Evolutionary conservation across 2,113 vertebrate genomes (phyloP), one percentile per base, ranked within the genome.

Genomic region (Galbula dea): DNA sequence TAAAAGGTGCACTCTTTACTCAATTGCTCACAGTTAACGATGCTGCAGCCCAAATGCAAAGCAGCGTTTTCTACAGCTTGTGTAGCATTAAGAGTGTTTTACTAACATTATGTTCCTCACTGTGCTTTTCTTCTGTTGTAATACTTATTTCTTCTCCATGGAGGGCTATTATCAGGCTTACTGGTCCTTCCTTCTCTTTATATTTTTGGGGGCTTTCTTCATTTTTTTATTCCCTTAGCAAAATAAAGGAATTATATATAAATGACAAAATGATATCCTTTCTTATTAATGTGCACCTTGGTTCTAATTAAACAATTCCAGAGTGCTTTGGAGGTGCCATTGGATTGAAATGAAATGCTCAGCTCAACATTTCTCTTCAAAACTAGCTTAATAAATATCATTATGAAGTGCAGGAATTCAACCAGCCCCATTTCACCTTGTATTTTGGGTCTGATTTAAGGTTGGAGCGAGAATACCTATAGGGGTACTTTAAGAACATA

Each of bases 211-310:
- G 59, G 30, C 21, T 96, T 97, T 88, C 86, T 94, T 94, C 88
- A 89, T 74, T 92, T 92, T 76, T 82, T 89, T 71, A 71, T 85
- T 94, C 76, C 59, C n/a, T 71, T 71, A 94, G 95, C 95, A 96
- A 96, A 98, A 97, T 97, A 91, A 96, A 93, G 91, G 73, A 97
- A 97, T 96, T 95, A 97, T 84, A 78, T 94, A 94, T 94, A 97
- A 97, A 97, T 96, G 94, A 90, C 96, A 97, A 97, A 97, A 97
- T 97, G 90, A 97, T 98, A 98, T 97, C 96, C 95, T 96, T 98
- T 87, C 96, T 96, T 95, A 96, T 96, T 95, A 97, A 97, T 83
- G 93, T 85, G 86, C 90, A 96, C 96, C 88, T 95, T 94, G 79
- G 16, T 94, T 97, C 97, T 97, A 98, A 98, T 98, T 97, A 98